A percentile compares a stretch with the other conserved stretches of the same genome.
phyloP scores from a whole-genome alignment of 2,113 vertebrate species.

The Cyanoramphus novaezelandiae region DNA sequence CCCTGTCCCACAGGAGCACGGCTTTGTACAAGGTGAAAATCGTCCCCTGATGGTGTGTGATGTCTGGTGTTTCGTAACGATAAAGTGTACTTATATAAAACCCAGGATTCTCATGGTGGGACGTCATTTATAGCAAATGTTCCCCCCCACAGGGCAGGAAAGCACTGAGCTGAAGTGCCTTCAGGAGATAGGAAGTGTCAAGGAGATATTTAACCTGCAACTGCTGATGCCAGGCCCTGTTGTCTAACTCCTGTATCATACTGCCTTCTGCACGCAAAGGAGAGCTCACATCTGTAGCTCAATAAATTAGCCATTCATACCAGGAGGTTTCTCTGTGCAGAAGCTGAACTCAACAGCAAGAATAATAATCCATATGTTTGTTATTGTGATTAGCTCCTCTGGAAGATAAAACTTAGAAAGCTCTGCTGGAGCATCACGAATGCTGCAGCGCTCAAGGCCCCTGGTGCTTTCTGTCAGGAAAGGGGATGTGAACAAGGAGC shows the following conservation, averaged over 20 bases:
- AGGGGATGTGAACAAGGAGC: background rate
- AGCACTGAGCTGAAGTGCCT: background rate
- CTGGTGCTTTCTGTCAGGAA: background rate
- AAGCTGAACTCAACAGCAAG: conserved; percentile 18
- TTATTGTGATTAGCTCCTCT: conserved; percentile 19
- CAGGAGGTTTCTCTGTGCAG: conserved; percentile 18
- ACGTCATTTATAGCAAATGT: background rate
- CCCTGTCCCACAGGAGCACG: conserved; percentile 1
- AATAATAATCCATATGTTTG: conserved; percentile 51
- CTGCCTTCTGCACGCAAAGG: background rate
- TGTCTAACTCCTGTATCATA: background rate
- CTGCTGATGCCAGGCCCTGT: background rate
- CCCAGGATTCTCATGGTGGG: background rate
- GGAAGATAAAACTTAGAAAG: background rate
- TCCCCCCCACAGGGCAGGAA: background rate
- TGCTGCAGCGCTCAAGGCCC: background rate
- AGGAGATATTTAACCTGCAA: background rate
- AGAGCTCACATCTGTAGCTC: conserved; percentile 34
- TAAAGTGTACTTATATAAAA: background rate
- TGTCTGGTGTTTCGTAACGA: background rate
- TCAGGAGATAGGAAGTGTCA: background rate
- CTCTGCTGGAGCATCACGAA: background rate
- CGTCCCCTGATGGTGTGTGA: background rate
- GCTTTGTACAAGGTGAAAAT: background rate
- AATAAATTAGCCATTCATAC: conserved; percentile 10